Evolutionary conservation across 2,797 vertebrate species (phyloP), one percentile per base, ranked within the genome.

Genomic region (Hemibagrus guttatus): DNA sequence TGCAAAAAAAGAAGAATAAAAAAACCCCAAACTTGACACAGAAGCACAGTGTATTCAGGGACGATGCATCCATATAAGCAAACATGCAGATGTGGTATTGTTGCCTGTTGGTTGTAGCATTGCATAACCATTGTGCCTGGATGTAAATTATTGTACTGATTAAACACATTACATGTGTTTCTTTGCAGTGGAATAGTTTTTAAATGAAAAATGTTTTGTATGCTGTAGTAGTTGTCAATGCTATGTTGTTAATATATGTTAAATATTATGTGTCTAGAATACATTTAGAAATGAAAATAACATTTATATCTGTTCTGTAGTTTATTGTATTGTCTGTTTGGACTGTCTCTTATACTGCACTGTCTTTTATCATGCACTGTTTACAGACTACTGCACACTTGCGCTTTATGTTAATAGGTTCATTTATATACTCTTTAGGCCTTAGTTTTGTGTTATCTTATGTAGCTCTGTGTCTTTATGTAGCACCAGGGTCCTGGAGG

Each of bases 1-100:
- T 93, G 92, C 66, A 91, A 92, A 93, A 92, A 90, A 92, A 93
- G 92, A 84, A 91, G 91, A 81, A 88, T 71, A 49, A 7, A 49
- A 8, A 9, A 49, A n/a, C n/a, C n/a, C n/a, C 7, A 49, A 9
- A 49, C 87, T 88, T 88, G 68, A 90, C 26, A 90, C 58, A 87
- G 39, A 85, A 82, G 56, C 21, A 85, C n/a, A 81, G 31, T 58
- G 31, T 79, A 17, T 58, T 35, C 28, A 58, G 16, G 8, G n/a
- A 56, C 35, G 28, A 19, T 81, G 16, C 26, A 64, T 9, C 80
- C 16, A 61, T 61, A 80, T 79, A 74, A 46, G 4, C 46, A 75
- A 75, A 12, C 28, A 12, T 58, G 16, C 56, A 79, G 19, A 35
- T 21, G 0, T 26, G 6, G 6, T 42, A 42, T 80, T 80, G 61